Evolutionary conservation across 2,888 invertebrate species (phyloP).

Genomic region (Conomelus anceps): DNA sequence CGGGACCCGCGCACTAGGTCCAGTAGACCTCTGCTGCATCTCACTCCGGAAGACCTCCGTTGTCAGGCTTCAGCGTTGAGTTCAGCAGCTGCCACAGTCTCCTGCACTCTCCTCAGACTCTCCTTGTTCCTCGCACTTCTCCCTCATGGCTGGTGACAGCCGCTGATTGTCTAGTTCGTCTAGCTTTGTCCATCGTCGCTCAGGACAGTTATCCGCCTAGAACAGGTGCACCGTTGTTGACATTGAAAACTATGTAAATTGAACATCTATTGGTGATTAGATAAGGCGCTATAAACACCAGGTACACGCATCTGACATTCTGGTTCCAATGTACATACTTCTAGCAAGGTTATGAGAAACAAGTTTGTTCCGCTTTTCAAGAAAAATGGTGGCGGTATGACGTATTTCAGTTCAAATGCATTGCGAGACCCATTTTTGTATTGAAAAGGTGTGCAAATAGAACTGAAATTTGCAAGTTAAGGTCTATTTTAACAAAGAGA

Average conservation of each 20-base stretch:
- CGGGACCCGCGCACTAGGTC: conserved; percentile 56
- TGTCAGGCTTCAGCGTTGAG: conserved; percentile 84
- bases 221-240: too few relatives aligned
- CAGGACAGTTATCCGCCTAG: neutral
- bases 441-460: too few relatives aligned
- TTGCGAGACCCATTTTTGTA: too few relatives aligned
- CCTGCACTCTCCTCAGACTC: neutral
- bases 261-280: neutral
- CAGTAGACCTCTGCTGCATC: conserved; percentile 60
- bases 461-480: too few relatives aligned
- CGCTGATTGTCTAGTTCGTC: neutral
- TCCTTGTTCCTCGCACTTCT: neutral
- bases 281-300: neutral
- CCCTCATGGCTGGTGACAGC: neutral
- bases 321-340: too few relatives aligned
- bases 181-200: neutral
- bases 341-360: too few relatives aligned
- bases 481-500: too few relatives aligned
- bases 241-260: neutral
- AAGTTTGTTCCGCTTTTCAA: too few relatives aligned
- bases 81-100: conserved; percentile 39
- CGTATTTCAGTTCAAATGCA: too few relatives aligned
- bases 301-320: too few relatives aligned
- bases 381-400: too few relatives aligned
- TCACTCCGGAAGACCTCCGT: conserved; percentile 70